Evolutionary conservation across 2,797 vertebrate genomes (phyloP).

Genomic region (Dendrocincla tyrannina): DNA sequence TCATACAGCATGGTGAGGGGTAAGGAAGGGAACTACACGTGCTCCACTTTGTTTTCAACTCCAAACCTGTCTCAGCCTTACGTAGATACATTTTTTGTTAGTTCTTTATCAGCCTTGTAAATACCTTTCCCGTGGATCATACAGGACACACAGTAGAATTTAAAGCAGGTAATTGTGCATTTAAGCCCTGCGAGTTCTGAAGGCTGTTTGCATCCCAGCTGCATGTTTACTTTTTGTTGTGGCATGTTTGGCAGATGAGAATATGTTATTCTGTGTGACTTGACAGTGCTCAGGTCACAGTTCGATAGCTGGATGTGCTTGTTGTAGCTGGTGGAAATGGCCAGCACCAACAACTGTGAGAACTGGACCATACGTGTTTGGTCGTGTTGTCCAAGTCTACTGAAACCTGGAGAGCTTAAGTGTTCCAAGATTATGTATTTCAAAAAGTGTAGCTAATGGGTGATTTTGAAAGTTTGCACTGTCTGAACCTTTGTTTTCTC

Average conservation of each 20-base stretch:
- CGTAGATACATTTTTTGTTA: rapidly evolving
- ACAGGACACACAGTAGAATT: rapidly evolving
- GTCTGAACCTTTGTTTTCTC: neutral
- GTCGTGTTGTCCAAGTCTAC: rapidly evolving
- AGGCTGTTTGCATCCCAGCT: neutral
- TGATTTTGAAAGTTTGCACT: neutral
- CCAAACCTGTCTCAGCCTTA: neutral
- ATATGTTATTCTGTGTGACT: neutral
- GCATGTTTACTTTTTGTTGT: neutral
- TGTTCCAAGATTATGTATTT: rapidly evolving
- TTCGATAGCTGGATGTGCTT: neutral
- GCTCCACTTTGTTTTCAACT: neutral
- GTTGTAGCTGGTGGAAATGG: neutral
- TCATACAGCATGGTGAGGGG: neutral
- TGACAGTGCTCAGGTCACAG: neutral
- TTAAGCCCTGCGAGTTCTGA: neutral
- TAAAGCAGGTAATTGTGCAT: neutral
- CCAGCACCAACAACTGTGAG: rapidly evolving
- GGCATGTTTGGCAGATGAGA: neutral
- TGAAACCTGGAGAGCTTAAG: neutral
- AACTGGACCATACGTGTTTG: rapidly evolving
- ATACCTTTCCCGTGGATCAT: rapidly evolving
- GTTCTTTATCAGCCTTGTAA: neutral
- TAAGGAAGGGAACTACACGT: neutral
- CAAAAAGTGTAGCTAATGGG: neutral